Percentiles rank a stretch among this genome's conserved stretches.
Conservation (phyloP, 2,888 invertebrate genomes). For the Acheta domesticus region DNA sequence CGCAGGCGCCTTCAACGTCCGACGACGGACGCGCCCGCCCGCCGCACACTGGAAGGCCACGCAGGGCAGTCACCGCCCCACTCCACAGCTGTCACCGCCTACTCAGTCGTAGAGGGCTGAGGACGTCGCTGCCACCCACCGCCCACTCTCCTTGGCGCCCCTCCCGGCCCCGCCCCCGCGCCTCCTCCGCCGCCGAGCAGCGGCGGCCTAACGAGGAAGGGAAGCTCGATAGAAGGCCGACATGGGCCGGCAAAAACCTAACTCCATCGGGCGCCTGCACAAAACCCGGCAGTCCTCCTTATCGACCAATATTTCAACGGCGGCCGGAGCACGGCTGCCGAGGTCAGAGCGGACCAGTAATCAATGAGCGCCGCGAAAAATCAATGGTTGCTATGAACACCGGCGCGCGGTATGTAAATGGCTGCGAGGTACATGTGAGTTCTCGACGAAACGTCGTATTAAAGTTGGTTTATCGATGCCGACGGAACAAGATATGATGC, state of each 20-base stretch:
- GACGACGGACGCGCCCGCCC: no score
- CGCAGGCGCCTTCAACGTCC: no score
- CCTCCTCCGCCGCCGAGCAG: no score
- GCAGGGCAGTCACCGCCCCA: no score
- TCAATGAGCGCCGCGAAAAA: background rate
- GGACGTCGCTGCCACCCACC: no score
- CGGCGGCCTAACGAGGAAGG: background rate
- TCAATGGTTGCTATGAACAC: slow-evolving; percentile 18
- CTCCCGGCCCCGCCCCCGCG: no score
- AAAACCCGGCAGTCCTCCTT: background rate
- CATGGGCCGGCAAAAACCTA: background rate
- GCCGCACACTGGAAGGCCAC: no score
- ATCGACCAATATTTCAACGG: slow-evolving; percentile 1
- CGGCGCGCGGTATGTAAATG: background rate
- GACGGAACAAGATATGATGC: no score
- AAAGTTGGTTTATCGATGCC: background rate
- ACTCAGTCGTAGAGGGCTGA: no score
- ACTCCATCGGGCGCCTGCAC: background rate
- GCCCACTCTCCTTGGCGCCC: no score
- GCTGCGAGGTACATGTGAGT: background rate
- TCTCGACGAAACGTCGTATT: background rate
- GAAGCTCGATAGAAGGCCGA: slow-evolving; percentile 3
- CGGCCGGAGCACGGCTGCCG: background rate
- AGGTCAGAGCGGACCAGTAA: background rate
- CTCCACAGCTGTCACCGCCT: no score